Conservation (phyloP, 2,113 vertebrate species). For the pig (Sus scrofa) region DNA sequence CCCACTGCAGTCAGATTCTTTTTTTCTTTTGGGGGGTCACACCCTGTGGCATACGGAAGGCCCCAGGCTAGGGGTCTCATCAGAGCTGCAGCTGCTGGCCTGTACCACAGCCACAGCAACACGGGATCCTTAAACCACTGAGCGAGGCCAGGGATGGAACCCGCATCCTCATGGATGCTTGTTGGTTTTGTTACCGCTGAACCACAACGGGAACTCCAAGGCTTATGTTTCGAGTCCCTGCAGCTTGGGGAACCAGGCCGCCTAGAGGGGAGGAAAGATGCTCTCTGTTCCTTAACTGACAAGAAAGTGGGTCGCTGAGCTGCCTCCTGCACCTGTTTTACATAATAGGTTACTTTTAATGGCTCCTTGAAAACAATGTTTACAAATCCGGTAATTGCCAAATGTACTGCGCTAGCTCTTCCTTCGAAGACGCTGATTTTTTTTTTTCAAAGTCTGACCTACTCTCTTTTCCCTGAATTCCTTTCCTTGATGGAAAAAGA, state of each 20-base stretch:
- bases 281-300: not conserved
- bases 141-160: too few relatives aligned
- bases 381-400: constrained; percentile 1
- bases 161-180: too few relatives aligned
- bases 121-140: too few relatives aligned
- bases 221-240: fast-evolving
- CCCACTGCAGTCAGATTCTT: too few relatives aligned
- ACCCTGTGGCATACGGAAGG: too few relatives aligned
- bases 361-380: not conserved
- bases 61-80: too few relatives aligned
- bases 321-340: not conserved
- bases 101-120: too few relatives aligned
- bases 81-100: too few relatives aligned
- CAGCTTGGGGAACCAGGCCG: fast-evolving
- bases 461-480: not conserved
- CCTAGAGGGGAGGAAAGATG: fast-evolving
- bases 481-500: not conserved
- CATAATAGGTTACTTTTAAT: not conserved
- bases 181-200: too few relatives aligned
- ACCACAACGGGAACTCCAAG: fast-evolving
- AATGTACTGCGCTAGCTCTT: not conserved
- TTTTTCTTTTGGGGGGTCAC: too few relatives aligned
- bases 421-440: not conserved
- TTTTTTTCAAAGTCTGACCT: constrained; percentile 26
- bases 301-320: not conserved